Base-by-base conservation (phyloP, 2,113 vertebrate species). In the Falcunculus frontatus region DNA sequence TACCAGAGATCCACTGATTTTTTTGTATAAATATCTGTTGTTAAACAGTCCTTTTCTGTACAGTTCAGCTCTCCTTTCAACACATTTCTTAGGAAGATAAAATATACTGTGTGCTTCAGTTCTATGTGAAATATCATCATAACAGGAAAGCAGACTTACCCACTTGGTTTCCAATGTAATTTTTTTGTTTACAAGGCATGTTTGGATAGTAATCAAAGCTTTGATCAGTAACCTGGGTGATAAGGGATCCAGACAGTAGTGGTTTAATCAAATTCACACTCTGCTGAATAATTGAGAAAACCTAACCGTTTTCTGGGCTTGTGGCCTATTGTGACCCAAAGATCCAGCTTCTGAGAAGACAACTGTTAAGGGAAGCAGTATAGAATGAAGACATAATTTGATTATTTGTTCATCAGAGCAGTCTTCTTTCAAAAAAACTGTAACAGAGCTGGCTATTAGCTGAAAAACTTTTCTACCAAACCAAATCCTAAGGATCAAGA, bases 201-300 rank as follows among this genome's bases (percentile, higher is more conserved):
- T 69, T 93, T 94, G 70, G 65, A 44, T 84, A 53, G 7, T 59
- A 93, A 78, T 56, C 30, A 91, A 57, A 52, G 65, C 80, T 44
- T 79, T 57, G 59, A 88, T 95, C 60, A 72, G 89, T 94, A 95
- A 95, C 30, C 7, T 87, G 87, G 19, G 32, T 74, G 39, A 18
- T 78, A 14, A 84, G 64, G 91, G 49, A 67, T 69, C 41, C 57
- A 94, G 42, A 27, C 11, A 62, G 27, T 62, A 50, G 47, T 84
- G 35, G 13, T 90, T 97, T 96, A 95, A 96, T 93, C 89, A 97
- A 67, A 97, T 85, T 69, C 95, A 33, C 33, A 72, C 41, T 83
- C 44, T 18, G 63, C 26, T 84, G 93, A 89, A 90, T 89, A 76
- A 85, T 89, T 97, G 86, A 92, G 84, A 82, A 94, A 86, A 92